Percentiles rank a stretch among this genome's conserved stretches.
phyloP scores from a whole-genome alignment of 2,797 vertebrate genomes.

The Argentina silus region DNA sequence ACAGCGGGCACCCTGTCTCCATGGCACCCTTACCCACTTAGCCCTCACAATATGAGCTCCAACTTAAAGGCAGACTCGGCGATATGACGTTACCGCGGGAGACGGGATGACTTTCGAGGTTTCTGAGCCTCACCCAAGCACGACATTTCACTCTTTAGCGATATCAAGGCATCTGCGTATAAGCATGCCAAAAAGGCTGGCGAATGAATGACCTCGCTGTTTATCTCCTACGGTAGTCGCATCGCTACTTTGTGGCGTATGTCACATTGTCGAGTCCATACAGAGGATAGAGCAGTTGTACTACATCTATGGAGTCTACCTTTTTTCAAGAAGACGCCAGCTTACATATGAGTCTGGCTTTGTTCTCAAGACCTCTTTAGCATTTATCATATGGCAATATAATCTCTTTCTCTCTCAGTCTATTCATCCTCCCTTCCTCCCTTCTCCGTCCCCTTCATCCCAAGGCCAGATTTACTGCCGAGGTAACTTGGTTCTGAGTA shows the following conservation, averaged over 20 bases:
- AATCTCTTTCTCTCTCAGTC: conserved; percentile 5
- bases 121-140: too few species aligned
- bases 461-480: conserved; percentile 51
- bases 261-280: too few species aligned
- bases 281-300: too few species aligned
- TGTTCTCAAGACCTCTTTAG: neutral
- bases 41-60: neutral
- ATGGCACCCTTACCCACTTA: neutral
- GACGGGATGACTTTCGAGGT: too few species aligned
- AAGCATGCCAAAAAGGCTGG: too few species aligned
- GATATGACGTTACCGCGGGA: too few species aligned
- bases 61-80: neutral
- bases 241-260: too few species aligned
- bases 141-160: too few species aligned
- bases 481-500: conserved; percentile 47
- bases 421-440: neutral
- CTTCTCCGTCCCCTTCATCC: neutral
- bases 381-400: neutral
- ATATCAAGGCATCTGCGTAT: too few species aligned
- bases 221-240: too few species aligned
- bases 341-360: neutral
- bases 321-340: neutral
- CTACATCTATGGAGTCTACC: too few species aligned
- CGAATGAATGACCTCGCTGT: too few species aligned
- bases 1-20: neutral